Evolutionary conservation across 2,113 vertebrate species (phyloP).

Genomic region (Anas platyrhynchos): DNA sequence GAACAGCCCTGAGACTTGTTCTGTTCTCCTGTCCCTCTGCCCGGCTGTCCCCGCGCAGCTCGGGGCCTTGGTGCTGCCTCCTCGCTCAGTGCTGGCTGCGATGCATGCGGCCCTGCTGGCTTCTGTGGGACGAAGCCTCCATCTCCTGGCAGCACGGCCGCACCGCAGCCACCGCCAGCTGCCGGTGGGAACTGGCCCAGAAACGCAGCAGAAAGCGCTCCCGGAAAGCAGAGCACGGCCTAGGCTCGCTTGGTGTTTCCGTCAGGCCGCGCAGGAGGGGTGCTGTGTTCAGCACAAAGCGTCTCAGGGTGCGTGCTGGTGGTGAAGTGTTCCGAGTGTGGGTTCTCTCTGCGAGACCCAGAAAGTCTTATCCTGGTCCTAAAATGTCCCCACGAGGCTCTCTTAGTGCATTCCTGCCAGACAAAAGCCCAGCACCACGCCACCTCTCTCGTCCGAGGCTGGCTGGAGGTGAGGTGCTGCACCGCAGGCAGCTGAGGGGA

Average conservation of each 20-base stretch:
- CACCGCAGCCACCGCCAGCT: neutral
- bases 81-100: accelerated
- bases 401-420: neutral
- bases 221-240: accelerated
- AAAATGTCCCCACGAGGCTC: neutral
- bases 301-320: neutral
- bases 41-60: neutral
- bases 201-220: too few relatives aligned
- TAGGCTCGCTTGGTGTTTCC: accelerated
- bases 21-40: neutral
- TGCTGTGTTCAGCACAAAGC: accelerated
- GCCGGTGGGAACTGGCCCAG: neutral
- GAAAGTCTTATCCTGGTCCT: neutral
- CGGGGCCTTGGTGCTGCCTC: accelerated
- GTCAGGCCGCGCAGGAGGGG: accelerated
- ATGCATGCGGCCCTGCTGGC: accelerated
- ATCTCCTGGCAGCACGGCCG: conserved; percentile 12
- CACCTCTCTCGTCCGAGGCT: neutral
- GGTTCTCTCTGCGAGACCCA: neutral
- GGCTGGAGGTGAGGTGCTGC: neutral
- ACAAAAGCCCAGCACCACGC: neutral
- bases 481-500: accelerated
- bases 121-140: neutral
- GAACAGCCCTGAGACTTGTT: neutral
- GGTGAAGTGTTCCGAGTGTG: neutral